Evolutionary conservation across 2,888 invertebrate species (phyloP).

Genomic region (Amiota mariae): DNA sequence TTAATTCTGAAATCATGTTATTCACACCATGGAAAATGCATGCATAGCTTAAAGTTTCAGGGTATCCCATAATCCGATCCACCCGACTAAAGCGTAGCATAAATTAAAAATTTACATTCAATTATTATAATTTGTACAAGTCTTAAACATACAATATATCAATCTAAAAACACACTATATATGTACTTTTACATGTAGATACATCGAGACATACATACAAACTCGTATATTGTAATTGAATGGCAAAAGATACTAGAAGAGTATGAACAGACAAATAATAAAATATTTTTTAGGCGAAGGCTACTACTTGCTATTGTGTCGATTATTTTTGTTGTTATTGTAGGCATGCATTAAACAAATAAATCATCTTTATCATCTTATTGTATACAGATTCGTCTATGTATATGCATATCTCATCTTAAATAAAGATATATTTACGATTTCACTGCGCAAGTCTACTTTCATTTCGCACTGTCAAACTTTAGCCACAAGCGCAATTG

Average conservation of each 20-base stretch:
- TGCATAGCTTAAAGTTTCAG: no score
- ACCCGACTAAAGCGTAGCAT: no score
- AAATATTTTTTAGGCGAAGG: background rate
- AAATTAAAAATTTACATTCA: no score
- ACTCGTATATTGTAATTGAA: background rate
- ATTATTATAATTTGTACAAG: no score
- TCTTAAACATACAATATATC: no score
- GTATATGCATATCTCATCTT: background rate
- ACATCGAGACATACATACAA: no score
- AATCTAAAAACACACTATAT: no score
- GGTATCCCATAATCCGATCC: no score
- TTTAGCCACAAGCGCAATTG: background rate
- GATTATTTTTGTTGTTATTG: conserved; percentile 5
- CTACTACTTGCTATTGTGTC: background rate
- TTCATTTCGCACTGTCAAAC: conserved; percentile 15
- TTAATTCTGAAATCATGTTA: no score
- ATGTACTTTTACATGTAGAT: no score
- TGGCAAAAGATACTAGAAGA: background rate
- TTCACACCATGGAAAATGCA: no score
- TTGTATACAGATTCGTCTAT: background rate
- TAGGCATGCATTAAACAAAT: conserved; percentile 22
- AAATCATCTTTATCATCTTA: conserved; percentile 6
- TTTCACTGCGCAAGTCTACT: background rate
- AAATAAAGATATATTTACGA: background rate
- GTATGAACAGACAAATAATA: no score